phyloP scores from a whole-genome alignment of 2,113 vertebrate genomes.

The Cololabis saira region DNA sequence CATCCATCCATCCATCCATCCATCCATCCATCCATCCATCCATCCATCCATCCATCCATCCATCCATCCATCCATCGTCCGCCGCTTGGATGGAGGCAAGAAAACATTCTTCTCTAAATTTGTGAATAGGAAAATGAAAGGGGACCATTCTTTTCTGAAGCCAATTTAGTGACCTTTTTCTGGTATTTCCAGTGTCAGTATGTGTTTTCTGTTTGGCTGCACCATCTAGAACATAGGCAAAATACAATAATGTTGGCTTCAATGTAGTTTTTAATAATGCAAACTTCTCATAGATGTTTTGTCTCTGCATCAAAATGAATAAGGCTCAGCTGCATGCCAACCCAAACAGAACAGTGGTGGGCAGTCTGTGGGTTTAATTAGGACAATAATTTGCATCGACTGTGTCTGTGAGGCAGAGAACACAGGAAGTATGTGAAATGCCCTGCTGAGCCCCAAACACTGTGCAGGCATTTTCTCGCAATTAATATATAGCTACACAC shows the following conservation, averaged over 20 bases:
- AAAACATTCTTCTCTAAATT: not conserved
- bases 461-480: conserved; percentile 53
- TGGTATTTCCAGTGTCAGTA: conserved; percentile 63
- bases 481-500: conserved; percentile 33
- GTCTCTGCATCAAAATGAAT: conserved; percentile 51
- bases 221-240: conserved; percentile 35
- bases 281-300: conserved; percentile 43
- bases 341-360: conserved; percentile 46
- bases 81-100: too few species aligned
- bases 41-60: too few species aligned
- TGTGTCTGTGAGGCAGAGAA: conserved; percentile 34
- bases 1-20: too few species aligned
- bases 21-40: too few species aligned
- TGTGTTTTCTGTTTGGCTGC: conserved; percentile 29
- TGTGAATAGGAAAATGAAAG: conserved; percentile 29
- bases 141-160: conserved; percentile 50
- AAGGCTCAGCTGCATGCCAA: conserved; percentile 42
- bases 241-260: conserved; percentile 29
- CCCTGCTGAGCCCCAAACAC: conserved; percentile 47
- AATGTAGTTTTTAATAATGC: not conserved
- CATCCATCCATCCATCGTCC: too few species aligned
- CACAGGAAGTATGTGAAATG: conserved; percentile 54
- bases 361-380: conserved; percentile 59
- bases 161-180: conserved; percentile 60
- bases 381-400: conserved; percentile 54